Conservation (phyloP, 1,140 invertebrate genomes). For the Neodiprion virginianus region DNA sequence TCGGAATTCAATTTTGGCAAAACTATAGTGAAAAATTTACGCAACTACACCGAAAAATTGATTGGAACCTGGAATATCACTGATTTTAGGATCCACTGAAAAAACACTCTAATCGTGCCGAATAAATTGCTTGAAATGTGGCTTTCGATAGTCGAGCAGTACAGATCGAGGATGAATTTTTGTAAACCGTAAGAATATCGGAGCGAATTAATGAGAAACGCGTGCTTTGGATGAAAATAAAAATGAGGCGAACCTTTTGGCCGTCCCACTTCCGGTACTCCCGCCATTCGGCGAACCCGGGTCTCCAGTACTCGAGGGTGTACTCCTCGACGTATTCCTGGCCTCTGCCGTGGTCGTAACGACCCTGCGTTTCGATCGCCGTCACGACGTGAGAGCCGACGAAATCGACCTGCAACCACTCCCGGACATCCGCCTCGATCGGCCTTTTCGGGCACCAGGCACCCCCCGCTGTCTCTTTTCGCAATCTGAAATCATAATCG, state of each 20-base stretch:
- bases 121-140: no score
- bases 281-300: slow-evolving; percentile 69
- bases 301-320: slow-evolving; percentile 77
- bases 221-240: not conserved
- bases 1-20: no score
- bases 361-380: slow-evolving; percentile 79
- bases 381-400: slow-evolving; percentile 70
- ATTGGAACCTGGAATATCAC: no score
- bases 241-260: slow-evolving; percentile 63
- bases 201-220: no score
- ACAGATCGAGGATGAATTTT: no score
- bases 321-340: slow-evolving; percentile 80
- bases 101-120: no score
- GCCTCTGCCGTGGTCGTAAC: slow-evolving; percentile 80
- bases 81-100: no score
- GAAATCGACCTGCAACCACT: slow-evolving; percentile 84
- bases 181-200: no score
- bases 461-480: slow-evolving; percentile 77
- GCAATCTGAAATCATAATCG: slow-evolving; percentile 66
- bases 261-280: slow-evolving; percentile 70
- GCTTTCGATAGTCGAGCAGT: no score
- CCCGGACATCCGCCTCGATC: slow-evolving; percentile 71
- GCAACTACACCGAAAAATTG: no score
- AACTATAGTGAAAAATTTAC: no score
- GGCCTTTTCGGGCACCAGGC: slow-evolving; percentile 83